Evolutionary conservation across 2,888 invertebrate genomes (phyloP).

Genomic region (Phorcus lineatus): DNA sequence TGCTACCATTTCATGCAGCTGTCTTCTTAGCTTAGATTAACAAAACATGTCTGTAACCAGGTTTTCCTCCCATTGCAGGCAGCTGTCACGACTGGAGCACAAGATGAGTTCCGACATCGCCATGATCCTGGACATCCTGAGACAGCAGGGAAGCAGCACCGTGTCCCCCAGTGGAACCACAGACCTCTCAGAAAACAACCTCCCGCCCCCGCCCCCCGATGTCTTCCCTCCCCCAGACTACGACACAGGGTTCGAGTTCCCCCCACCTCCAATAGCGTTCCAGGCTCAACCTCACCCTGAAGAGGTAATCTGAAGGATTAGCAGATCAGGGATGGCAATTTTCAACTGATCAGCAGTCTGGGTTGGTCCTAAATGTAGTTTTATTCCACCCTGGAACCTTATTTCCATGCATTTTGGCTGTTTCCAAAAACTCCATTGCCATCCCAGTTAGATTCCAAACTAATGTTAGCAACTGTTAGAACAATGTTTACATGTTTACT

Average conservation of each 20-base stretch:
- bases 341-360: no score
- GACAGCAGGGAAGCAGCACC: conserved; percentile 47
- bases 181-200: conserved; percentile 37
- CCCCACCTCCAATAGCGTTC: conserved; percentile 42
- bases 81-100: conserved; percentile 70
- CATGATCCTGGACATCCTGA: conserved; percentile 70
- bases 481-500: no score
- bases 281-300: conserved; percentile 39
- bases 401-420: no score
- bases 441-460: no score
- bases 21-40: no score
- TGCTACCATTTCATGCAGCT: no score
- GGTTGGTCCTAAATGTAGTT: no score
- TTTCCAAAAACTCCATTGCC: no score
- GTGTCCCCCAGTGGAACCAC: conserved; percentile 10
- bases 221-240: conserved; percentile 40
- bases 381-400: no score
- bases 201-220: conserved; percentile 44
- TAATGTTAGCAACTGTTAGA: no score
- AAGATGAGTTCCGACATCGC: conserved; percentile 74
- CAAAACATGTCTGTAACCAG: neutral
- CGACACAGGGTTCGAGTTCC: conserved; percentile 43
- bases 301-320: neutral
- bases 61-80: conserved; percentile 52
- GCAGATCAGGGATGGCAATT: no score